Percentiles rank a stretch among this genome's conserved stretches.
Conservation (phyloP, 2,888 invertebrate species). For the Minunthozetes semirufus region DNA sequence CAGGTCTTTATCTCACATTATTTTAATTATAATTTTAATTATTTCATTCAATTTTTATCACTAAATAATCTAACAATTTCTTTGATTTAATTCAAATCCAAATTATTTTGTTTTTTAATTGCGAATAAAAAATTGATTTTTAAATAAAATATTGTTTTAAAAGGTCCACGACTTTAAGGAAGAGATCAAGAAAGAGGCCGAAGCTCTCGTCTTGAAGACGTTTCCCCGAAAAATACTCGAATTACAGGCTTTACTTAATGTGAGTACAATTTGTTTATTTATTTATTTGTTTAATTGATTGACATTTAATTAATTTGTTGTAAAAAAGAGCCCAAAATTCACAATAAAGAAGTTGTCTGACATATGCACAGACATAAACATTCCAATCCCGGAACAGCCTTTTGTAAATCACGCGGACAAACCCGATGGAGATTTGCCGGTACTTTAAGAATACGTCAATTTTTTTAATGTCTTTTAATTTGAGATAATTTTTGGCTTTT, state of each 20-base stretch:
- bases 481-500: background rate
- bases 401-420: constrained; percentile 42
- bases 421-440: background rate
- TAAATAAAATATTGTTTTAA: background rate
- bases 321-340: constrained; percentile 65
- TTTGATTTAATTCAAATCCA: too few relatives aligned
- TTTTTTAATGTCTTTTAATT: background rate
- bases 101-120: too few relatives aligned
- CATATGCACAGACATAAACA: constrained; percentile 75
- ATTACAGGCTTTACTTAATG: constrained; percentile 73
- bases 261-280: constrained; percentile 35
- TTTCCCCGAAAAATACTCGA: constrained; percentile 90
- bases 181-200: constrained; percentile 55
- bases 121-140: background rate
- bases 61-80: too few relatives aligned
- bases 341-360: constrained; percentile 67
- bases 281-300: background rate
- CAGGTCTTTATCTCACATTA: background rate
- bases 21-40: background rate
- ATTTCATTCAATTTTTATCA: too few relatives aligned
- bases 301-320: constrained; percentile 31
- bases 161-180: constrained; percentile 37
- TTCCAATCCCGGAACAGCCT: constrained; percentile 71
- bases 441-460: constrained; percentile 3
- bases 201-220: constrained; percentile 74